A percentile compares a stretch with the other conserved stretches of the same genome.
phyloP scores from a whole-genome alignment of 2,888 invertebrate genomes.

The Amphipoea lucens region DNA sequence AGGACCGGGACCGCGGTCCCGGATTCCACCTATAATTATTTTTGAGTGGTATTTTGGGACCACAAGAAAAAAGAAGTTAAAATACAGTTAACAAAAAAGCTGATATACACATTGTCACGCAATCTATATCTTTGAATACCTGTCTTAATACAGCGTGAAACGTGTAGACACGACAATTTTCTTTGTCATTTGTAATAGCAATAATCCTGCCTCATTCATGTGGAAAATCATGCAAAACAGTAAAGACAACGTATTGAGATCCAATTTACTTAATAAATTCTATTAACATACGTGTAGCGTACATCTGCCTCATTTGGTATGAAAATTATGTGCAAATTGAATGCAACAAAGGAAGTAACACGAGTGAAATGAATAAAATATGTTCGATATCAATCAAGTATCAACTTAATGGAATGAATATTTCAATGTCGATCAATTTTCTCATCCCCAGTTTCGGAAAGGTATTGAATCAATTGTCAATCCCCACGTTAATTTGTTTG shows the following conservation, averaged over 20 bases:
- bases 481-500: background rate
- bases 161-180: conserved; percentile 39
- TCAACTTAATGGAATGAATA: background rate
- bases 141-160: conserved; percentile 4
- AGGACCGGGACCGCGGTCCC: no score
- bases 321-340: conserved; percentile 53
- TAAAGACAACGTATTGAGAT: conserved; percentile 33
- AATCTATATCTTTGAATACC: conserved; percentile 29
- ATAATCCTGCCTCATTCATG: conserved; percentile 29
- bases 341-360: conserved; percentile 36
- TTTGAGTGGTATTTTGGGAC: no score
- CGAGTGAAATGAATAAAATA: conserved; percentile 21
- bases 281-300: conserved; percentile 33
- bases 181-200: conserved; percentile 12
- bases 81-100: no score
- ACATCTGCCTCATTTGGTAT: conserved; percentile 33
- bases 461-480: background rate
- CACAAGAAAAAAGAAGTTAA: no score
- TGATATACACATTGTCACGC: conserved; percentile 18
- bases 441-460: background rate
- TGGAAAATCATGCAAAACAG: conserved; percentile 54
- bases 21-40: no score
- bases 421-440: conserved; percentile 6
- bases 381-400: conserved; percentile 25
- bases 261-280: conserved; percentile 49